Evolutionary conservation across 2,888 invertebrate genomes (phyloP).

Genomic region (Agrochola litura): DNA sequence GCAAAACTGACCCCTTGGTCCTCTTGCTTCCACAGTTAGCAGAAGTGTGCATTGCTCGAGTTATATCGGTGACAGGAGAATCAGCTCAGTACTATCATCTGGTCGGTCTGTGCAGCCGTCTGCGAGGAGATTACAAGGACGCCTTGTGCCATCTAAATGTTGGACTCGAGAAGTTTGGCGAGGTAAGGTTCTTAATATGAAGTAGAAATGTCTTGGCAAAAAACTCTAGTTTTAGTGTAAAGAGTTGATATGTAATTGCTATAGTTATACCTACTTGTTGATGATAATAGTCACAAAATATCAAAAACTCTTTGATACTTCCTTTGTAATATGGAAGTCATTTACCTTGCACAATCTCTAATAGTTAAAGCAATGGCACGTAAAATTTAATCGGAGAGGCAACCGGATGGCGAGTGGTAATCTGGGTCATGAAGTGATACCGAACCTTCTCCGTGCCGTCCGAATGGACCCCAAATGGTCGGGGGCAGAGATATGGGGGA

Average conservation of each 20-base stretch:
- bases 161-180: conserved; percentile 80
- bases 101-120: conserved; percentile 80
- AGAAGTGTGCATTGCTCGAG: conserved; percentile 81
- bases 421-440: no score
- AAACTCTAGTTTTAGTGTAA: not conserved
- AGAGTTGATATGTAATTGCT: no score
- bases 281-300: not conserved
- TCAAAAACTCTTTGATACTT: not conserved
- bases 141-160: conserved; percentile 79
- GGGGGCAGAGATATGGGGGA: no score
- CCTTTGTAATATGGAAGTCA: not conserved
- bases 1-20: not conserved
- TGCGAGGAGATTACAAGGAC: conserved; percentile 76
- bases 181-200: conserved; percentile 70
- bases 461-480: no score
- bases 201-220: no score
- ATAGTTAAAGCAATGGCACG: no score
- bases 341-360: not conserved
- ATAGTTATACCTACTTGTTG: not conserved
- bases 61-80: conserved; percentile 74
- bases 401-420: no score
- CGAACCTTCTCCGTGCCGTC: no score
- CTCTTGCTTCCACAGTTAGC: conserved; percentile 74
- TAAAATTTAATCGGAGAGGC: no score
- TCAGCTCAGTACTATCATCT: conserved; percentile 80